Percentiles rank a stretch among this genome's conserved stretches.
phyloP scores from a whole-genome alignment of 2,797 vertebrate species.

The Tenualosa ilisha region DNA sequence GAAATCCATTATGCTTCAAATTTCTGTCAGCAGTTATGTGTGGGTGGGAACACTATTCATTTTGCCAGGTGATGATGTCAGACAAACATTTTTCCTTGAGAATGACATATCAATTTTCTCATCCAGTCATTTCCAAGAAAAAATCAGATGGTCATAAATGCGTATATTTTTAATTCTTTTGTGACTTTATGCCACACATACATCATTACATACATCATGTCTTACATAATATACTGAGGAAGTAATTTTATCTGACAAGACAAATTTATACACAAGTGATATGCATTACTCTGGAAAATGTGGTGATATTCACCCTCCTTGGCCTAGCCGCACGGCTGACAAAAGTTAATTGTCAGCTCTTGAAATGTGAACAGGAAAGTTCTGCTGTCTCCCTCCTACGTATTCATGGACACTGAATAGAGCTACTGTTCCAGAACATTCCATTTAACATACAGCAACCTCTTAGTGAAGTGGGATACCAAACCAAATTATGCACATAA shows the following conservation, averaged over 20 bases:
- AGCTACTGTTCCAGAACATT: conserved; percentile 49
- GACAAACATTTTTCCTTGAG: neutral
- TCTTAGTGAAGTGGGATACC: conserved; percentile 26
- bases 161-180: neutral
- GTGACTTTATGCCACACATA: neutral
- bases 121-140: neutral
- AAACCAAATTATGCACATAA: neutral
- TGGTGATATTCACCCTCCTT: neutral
- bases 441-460: conserved; percentile 34
- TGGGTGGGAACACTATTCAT: neutral
- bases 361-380: conserved; percentile 25
- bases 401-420: conserved; percentile 34
- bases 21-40: neutral
- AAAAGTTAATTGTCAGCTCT: conserved; percentile 32
- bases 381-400: conserved; percentile 40
- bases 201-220: neutral
- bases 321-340: conserved; percentile 1
- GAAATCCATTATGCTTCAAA: neutral
- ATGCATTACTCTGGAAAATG: neutral
- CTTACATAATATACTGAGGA: neutral
- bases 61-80: neutral
- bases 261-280: neutral
- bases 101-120: neutral
- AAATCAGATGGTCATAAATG: neutral
- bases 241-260: neutral